phyloP scores from a whole-genome alignment of 2,797 vertebrate genomes.

The Gambusia yucatana region DNA sequence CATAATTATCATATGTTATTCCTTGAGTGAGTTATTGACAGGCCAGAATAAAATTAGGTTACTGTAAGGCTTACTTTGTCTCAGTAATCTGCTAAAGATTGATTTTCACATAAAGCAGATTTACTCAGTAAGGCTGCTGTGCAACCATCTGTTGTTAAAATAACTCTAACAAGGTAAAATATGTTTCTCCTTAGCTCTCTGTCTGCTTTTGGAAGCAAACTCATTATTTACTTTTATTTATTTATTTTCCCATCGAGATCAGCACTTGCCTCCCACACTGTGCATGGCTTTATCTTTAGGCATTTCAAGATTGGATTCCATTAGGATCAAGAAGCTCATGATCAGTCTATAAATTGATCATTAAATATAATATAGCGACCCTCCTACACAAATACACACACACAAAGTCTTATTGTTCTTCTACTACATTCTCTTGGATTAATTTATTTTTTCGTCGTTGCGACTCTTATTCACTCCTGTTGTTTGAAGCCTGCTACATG shows the following conservation, averaged over 20 bases:
- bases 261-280: not conserved
- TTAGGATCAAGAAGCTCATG: not conserved
- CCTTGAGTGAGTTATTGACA: constrained; percentile 12
- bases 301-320: not conserved
- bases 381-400: too few species aligned
- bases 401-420: not conserved
- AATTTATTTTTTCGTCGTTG: not conserved
- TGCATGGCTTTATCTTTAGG: not conserved
- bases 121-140: constrained; percentile 4
- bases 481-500: not conserved
- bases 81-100: constrained; percentile 5
- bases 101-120: constrained; percentile 8
- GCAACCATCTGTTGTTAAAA: constrained; percentile 8
- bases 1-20: not conserved
- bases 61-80: not conserved
- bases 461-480: not conserved
- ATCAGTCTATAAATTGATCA: not conserved
- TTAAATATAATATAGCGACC: not conserved
- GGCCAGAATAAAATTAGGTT: constrained; percentile 6
- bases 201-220: not conserved
- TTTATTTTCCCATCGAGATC: not conserved
- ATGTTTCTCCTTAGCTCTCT: not conserved
- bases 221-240: not conserved
- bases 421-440: not conserved
- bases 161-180: constrained; percentile 12